Conservation (phyloP, 2,888 invertebrate species). For the Ectropis crepuscularia region DNA sequence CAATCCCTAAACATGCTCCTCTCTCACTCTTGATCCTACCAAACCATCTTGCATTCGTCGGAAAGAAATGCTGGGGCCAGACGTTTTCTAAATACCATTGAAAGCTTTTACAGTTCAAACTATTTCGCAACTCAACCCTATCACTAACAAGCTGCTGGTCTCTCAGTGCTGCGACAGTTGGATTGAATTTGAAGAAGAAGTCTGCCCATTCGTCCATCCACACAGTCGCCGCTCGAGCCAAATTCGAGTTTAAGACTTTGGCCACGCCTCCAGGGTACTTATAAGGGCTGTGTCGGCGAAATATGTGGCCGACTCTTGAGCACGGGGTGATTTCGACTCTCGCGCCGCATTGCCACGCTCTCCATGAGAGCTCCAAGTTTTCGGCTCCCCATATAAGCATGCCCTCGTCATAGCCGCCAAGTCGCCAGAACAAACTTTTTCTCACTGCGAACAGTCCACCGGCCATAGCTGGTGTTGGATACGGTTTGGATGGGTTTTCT, state of each 20-base stretch:
- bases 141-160: slow-evolving; percentile 86
- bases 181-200: slow-evolving; percentile 95
- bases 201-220: slow-evolving; percentile 99
- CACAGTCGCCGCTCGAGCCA: slow-evolving; percentile 96
- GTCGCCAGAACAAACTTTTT: slow-evolving; percentile 92
- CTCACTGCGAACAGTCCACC: slow-evolving; percentile 97
- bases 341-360: slow-evolving; percentile 98
- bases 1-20: slow-evolving; percentile 70
- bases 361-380: slow-evolving; percentile 98
- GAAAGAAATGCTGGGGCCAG: slow-evolving; percentile 98
- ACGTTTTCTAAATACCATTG: slow-evolving; percentile 97
- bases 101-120: slow-evolving; percentile 93
- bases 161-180: slow-evolving; percentile 84
- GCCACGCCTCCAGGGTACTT: slow-evolving; percentile 96
- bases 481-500: slow-evolving; percentile 87
- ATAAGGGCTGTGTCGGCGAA: slow-evolving; percentile 96
- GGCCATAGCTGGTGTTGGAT: slow-evolving; percentile 95
- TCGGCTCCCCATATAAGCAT: slow-evolving; percentile 99
- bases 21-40: slow-evolving; percentile 89
- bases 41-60: slow-evolving; percentile 93
- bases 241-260: slow-evolving; percentile 94
- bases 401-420: slow-evolving; percentile 90
- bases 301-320: slow-evolving; percentile 97
- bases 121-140: slow-evolving; percentile 88
- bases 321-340: slow-evolving; percentile 95